phyloP scores from a whole-genome alignment of 2,113 vertebrate genomes.

The Sapayoa aenigma region DNA sequence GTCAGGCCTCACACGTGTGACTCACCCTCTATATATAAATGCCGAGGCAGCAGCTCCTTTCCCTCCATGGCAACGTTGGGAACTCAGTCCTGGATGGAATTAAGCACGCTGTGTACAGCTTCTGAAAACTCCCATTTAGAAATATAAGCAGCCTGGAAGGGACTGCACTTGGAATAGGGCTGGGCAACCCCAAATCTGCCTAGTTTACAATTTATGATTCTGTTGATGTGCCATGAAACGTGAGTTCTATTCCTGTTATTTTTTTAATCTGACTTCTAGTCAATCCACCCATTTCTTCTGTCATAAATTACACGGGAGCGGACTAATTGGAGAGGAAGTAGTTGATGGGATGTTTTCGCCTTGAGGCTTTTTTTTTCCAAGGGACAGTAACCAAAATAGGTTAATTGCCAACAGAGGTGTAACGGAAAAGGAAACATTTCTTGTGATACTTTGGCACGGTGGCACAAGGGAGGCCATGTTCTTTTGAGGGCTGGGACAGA shows the following conservation, averaged over 20 bases:
- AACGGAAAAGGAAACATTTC: not conserved
- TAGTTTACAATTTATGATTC: not conserved
- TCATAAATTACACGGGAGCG: not conserved
- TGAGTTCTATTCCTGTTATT: not conserved
- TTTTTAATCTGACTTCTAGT: not conserved
- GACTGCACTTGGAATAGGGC: not conserved
- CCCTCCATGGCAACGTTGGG: constrained; percentile 23
- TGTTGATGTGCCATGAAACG: not conserved
- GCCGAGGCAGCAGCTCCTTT: not conserved
- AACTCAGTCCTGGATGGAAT: not conserved
- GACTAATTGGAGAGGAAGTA: constrained; percentile 24
- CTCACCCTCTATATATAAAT: constrained; percentile 1
- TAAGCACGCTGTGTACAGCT: not conserved
- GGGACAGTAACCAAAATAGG: not conserved
- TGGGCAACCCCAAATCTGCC: not conserved
- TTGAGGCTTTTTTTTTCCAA: constrained; percentile 1
- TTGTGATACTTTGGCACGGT: not conserved
- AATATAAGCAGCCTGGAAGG: not conserved
- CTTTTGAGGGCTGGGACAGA: not conserved
- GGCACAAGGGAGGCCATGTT: not conserved
- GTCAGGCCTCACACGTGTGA: not conserved
- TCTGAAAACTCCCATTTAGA: not conserved
- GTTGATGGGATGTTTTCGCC: constrained; percentile 52
- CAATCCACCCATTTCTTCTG: not conserved
- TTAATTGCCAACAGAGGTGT: constrained; percentile 16